Conservation (phyloP, 2,113 vertebrate genomes). For the Hassar affinis region DNA sequence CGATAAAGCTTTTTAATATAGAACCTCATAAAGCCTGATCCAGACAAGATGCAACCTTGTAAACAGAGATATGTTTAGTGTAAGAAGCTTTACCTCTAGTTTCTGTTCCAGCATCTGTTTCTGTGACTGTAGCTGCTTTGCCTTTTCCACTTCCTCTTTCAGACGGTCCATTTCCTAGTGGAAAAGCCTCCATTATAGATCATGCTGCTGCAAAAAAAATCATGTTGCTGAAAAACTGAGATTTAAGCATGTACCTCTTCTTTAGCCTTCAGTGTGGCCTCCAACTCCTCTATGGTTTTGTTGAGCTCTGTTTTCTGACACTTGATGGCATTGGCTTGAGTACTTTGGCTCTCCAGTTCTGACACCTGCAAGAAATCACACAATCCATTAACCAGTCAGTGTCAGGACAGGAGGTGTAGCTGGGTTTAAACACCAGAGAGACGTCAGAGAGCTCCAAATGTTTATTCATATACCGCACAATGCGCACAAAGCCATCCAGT, state of each 20-base stretch:
- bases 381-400: slow-evolving; percentile 23
- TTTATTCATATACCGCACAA: neutral
- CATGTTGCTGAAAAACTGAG: neutral
- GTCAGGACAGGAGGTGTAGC: neutral
- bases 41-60: neutral
- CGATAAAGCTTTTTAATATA: neutral
- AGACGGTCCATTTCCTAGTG: slow-evolving; percentile 92
- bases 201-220: neutral
- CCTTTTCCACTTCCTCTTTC: slow-evolving; percentile 95
- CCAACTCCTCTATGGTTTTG: slow-evolving; percentile 96
- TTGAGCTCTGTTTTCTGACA: slow-evolving; percentile 95
- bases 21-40: neutral
- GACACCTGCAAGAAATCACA: slow-evolving; percentile 80
- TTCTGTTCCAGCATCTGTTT: slow-evolving; percentile 91
- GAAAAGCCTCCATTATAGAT: slow-evolving; percentile 11
- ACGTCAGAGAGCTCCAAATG: neutral
- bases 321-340: slow-evolving; percentile 92
- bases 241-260: slow-evolving; percentile 81
- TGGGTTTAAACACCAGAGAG: neutral
- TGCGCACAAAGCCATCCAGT: neutral
- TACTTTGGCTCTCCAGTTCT: slow-evolving; percentile 94
- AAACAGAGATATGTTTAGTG: neutral
- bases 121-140: slow-evolving; percentile 92
- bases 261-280: slow-evolving; percentile 85
- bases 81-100: slow-evolving; percentile 77